Conservation (phyloP, 2,797 vertebrate species). For the Australoheros facetus region DNA sequence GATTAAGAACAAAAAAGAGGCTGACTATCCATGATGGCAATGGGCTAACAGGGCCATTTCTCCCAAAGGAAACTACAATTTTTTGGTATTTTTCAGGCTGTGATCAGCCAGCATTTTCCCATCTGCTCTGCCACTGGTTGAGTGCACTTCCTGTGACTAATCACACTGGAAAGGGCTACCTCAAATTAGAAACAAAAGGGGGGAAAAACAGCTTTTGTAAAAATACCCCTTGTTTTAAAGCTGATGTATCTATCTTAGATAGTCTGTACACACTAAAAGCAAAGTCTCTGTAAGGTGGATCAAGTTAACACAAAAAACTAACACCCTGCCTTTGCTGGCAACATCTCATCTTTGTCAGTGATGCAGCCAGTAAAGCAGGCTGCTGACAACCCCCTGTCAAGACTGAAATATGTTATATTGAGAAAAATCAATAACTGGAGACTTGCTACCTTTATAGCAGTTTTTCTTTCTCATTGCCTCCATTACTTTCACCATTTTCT, state of each 20-base stretch:
- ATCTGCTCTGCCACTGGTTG: constrained; percentile 8
- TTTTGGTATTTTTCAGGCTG: constrained; percentile 8
- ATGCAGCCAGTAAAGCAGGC: not conserved
- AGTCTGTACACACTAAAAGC: not conserved
- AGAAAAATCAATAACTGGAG: constrained; percentile 20
- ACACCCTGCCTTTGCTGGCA: constrained; percentile 18
- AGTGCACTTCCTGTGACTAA: constrained; percentile 19
- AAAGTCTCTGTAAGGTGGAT: not conserved
- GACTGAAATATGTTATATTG: constrained; percentile 6
- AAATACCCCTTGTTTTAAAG: constrained; percentile 19
- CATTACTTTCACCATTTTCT: constrained; percentile 5
- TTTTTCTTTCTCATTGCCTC: not conserved
- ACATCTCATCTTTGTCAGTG: constrained; percentile 18
- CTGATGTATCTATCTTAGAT: constrained; percentile 11
- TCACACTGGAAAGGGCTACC: not conserved
- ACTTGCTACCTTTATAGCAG: not conserved
- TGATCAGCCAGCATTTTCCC: not conserved
- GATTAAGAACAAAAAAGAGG: constrained; percentile 3
- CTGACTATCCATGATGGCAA: not conserved
- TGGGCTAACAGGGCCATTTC: not conserved
- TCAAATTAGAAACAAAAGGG: constrained; percentile 23
- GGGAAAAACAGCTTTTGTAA: not conserved
- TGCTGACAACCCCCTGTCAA: constrained; percentile 18
- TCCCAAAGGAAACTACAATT: not conserved
- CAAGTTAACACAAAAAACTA: constrained; percentile 9